Evolutionary conservation across 2,888 invertebrate genomes (phyloP).

Genomic region (Pelosia muscerda): DNA sequence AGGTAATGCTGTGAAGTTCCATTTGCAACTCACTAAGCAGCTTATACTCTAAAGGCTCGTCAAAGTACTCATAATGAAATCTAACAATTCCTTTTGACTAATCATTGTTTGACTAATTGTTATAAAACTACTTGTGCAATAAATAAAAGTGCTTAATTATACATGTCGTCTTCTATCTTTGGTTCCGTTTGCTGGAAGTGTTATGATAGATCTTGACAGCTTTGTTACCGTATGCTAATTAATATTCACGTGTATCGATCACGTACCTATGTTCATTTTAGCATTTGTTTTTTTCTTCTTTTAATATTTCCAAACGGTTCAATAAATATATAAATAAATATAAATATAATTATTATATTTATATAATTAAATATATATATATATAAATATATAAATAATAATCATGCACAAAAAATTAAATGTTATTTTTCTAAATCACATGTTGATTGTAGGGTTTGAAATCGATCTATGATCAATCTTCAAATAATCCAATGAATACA

Average conservation of each 20-base stretch:
- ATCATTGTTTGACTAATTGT: conserved; percentile 59
- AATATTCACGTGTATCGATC: conserved; percentile 22
- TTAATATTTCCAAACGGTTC: conserved; percentile 28
- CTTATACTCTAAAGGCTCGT: conserved; percentile 52
- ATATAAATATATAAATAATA: no score
- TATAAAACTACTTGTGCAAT: conserved; percentile 45
- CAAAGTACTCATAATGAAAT: conserved; percentile 35
- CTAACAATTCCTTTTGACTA: conserved; percentile 52
- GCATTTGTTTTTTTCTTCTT: conserved; percentile 29
- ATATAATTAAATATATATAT: no score
- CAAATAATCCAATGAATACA: conserved; percentile 35
- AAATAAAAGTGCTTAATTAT: no score
- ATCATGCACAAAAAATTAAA: conserved; percentile 32
- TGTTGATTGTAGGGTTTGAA: conserved; percentile 34
- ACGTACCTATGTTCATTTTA: conserved; percentile 25
- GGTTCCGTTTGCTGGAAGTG: conserved; percentile 66
- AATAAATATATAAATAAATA: no score
- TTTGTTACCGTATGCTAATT: conserved; percentile 36
- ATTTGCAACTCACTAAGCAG: background rate
- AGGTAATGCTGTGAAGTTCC: background rate
- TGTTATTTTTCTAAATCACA: conserved; percentile 36
- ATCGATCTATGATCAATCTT: conserved; percentile 8
- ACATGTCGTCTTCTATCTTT: no score
- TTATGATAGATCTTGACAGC: conserved; percentile 62
- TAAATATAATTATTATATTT: conserved; percentile 49